Conservation (phyloP, 2,888 invertebrate species). For the Acholoe squamosa region DNA sequence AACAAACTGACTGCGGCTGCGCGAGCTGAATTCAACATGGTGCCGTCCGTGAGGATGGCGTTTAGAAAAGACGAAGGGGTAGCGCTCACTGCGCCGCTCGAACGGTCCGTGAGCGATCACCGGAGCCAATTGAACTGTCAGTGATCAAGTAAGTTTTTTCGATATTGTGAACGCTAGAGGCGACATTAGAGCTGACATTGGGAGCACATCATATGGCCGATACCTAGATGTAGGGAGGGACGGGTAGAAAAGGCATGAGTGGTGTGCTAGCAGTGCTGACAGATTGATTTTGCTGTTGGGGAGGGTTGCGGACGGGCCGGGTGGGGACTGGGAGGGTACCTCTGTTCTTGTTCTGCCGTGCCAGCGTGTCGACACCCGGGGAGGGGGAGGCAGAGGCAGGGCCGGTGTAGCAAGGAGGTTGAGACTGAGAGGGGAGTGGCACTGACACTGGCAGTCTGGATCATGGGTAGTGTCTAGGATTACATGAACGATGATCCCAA, state of each 20-base stretch:
- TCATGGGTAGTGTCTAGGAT: too few relatives aligned
- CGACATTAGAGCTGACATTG: not conserved
- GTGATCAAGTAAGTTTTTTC: not conserved
- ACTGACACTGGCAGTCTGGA: too few relatives aligned
- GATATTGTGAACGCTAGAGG: not conserved
- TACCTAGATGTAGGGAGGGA: not conserved
- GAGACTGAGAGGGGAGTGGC: not conserved
- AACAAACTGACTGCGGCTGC: constrained; percentile 55
- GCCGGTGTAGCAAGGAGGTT: not conserved
- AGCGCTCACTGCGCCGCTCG: too few relatives aligned
- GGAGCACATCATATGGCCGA: too few relatives aligned
- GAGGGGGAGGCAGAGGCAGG: not conserved
- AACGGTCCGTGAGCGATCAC: not conserved
- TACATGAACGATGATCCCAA: too few relatives aligned
- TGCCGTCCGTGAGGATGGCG: constrained; percentile 1
- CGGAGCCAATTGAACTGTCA: not conserved
- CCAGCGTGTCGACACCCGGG: not conserved
- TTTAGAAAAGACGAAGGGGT: too few relatives aligned
- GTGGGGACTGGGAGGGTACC: not conserved
- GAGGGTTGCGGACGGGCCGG: not conserved
- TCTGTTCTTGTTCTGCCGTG: not conserved
- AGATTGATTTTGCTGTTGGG: not conserved
- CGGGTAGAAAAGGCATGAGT: not conserved
- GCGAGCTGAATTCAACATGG: constrained; percentile 52
- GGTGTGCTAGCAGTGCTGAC: not conserved